Evolutionary conservation across 2,888 invertebrate genomes (phyloP).

Genomic region (Nemapogon koenigi): DNA sequence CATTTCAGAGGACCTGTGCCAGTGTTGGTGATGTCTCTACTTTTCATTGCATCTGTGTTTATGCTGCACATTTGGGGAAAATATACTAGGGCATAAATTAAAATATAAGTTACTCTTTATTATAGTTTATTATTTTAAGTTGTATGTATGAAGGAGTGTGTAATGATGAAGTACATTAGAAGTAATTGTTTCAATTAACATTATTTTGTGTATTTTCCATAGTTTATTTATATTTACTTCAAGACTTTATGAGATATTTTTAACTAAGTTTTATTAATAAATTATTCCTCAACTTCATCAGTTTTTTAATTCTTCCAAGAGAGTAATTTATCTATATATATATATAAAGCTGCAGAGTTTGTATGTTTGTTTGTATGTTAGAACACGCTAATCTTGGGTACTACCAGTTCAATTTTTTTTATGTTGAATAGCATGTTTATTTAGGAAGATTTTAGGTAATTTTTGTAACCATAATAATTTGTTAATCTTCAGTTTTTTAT

Average conservation of each 20-base stretch:
- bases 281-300: too few species aligned
- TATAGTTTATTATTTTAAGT: not conserved
- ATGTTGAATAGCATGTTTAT: not conserved
- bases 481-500: too few species aligned
- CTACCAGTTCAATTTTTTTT: not conserved
- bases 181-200: not conserved
- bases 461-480: too few species aligned
- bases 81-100: slow-evolving; percentile 78
- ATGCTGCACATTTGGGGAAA: slow-evolving; percentile 99
- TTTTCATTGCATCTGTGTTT: slow-evolving; percentile 99
- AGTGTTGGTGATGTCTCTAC: slow-evolving; percentile 97
- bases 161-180: not conserved
- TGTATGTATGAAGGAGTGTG: not conserved
- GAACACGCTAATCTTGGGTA: not conserved
- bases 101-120: not conserved
- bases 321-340: not conserved
- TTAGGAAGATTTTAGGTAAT: not conserved
- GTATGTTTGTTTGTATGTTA: not conserved
- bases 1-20: slow-evolving; percentile 95
- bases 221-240: not conserved
- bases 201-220: slow-evolving; percentile 1
- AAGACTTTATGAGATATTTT: not conserved
- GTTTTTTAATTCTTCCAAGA: too few species aligned
- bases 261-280: not conserved
- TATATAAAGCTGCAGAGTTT: not conserved